Evolutionary conservation across 2,888 invertebrate species (phyloP), one percentile per base, ranked within the genome.

Genomic region (Rotaria magnacalcarata): DNA sequence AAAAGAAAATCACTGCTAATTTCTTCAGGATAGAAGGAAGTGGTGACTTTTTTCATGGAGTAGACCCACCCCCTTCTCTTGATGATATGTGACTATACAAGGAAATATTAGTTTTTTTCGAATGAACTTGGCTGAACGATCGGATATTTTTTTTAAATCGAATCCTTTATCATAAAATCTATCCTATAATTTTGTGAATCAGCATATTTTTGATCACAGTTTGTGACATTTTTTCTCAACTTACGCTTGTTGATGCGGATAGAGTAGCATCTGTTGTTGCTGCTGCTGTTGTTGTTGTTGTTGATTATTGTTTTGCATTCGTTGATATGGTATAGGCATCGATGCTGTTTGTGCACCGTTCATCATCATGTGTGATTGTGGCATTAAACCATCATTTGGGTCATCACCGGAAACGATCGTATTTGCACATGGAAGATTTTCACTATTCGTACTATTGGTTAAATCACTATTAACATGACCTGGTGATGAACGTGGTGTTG

Each of bases 401-500:
- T 75, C 75, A 43, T 43, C 75, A 67, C 67, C 67, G 14, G 67
- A 8, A 27, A 21, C 67, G 24, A 67, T 67, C 0, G 27, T 34
- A 34, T 67, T 67, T 67, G 67, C 7, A 34, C 34, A 27, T 16
- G 67, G 27, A 67, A 34, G 67, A 67, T 67, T 67, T 67, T 67
- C 67, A 67, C 14, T 67, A 67, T 67, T 27, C 27, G 14, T 67
- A 67, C 67, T n/a, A 34, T 67, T 67, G 27, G 14, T 27, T 16
- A 67, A 16, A 67, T 67, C 67, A 27, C 34, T 67, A 27, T 16
- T 27, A 16, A 34, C n/a, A 16, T 34, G 67, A 14, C 27, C 67
- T 21, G 75, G 75, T 24, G 75, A 75, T 75, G 75, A 21, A 47
- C 75, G 75, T 10, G 75, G 75, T 24, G 75, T 43, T 75, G 43